Evolutionary conservation across 2,797 vertebrate species (phyloP).

Genomic region (Myiotriccus ornatus): DNA sequence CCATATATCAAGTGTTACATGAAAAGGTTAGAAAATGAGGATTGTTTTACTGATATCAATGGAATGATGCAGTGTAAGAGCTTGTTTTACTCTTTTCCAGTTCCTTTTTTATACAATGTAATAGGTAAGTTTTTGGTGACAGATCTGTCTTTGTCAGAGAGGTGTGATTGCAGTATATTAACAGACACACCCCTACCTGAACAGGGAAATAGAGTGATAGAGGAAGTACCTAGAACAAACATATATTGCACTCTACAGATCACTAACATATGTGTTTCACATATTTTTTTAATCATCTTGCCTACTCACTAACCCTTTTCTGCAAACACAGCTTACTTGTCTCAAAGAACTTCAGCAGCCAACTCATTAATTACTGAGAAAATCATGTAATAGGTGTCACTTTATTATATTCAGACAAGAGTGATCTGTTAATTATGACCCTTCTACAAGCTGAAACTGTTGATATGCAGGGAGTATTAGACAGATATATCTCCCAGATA

Average conservation of each 20-base stretch:
- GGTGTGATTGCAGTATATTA: neutral
- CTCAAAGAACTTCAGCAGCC: neutral
- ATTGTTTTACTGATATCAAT: neutral
- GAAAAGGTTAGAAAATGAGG: neutral
- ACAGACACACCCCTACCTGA: neutral
- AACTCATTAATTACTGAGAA: neutral
- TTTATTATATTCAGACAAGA: neutral
- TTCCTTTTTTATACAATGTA: neutral
- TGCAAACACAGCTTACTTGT: neutral
- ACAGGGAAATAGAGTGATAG: neutral
- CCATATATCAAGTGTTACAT: fast-evolving
- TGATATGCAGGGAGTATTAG: no score
- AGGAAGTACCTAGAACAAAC: neutral
- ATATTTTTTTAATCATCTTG: neutral
- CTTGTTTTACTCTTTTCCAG: neutral
- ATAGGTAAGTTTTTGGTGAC: neutral
- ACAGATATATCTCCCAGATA: neutral
- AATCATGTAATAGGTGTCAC: neutral
- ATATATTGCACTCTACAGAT: neutral
- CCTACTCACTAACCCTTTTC: neutral
- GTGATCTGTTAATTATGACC: neutral
- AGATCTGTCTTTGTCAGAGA: neutral
- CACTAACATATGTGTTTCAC: neutral
- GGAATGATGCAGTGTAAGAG: neutral
- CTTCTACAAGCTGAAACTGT: neutral